Evolutionary conservation across 2,888 invertebrate species (phyloP).

Genomic region (Ophion ellenae): DNA sequence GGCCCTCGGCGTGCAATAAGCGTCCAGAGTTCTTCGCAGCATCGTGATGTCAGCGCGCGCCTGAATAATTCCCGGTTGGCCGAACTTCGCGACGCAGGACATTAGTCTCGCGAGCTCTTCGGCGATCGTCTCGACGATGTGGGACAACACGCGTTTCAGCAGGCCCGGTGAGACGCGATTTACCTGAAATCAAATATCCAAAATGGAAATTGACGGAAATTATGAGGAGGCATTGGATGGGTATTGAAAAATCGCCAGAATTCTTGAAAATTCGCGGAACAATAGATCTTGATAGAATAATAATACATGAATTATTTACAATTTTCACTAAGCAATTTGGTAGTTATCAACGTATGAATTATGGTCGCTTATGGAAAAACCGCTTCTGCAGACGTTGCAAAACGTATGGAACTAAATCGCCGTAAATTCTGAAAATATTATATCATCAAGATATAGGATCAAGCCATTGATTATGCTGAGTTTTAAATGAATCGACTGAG

Average conservation of each 20-base stretch:
- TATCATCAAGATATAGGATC: too few species aligned
- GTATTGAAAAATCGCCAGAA: not conserved
- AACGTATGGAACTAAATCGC: too few species aligned
- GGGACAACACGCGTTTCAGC: slow-evolving; percentile 89
- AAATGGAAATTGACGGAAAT: not conserved
- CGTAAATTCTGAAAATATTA: too few species aligned
- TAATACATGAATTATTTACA: too few species aligned
- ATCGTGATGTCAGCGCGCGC: slow-evolving; percentile 91
- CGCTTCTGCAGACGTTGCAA: too few species aligned
- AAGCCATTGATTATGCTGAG: too few species aligned
- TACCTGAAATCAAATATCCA: slow-evolving; percentile 84
- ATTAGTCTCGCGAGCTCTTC: slow-evolving; percentile 96
- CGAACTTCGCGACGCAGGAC: slow-evolving; percentile 90
- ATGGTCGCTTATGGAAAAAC: too few species aligned
- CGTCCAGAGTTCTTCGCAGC: slow-evolving; percentile 87
- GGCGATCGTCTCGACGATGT: slow-evolving; percentile 95
- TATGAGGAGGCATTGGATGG: not conserved
- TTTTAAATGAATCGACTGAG: too few species aligned
- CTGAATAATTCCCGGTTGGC: slow-evolving; percentile 89
- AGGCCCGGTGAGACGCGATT: slow-evolving; percentile 91
- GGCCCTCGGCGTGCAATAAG: slow-evolving; percentile 88
- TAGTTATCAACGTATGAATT: too few species aligned
- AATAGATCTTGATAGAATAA: too few species aligned
- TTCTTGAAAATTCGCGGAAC: not conserved
- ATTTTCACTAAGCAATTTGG: too few species aligned